Percentiles rank a stretch among this genome's conserved stretches.
Conservation (phyloP, 2,113 vertebrate genomes). For the Girardinichthys multiradiatus region DNA sequence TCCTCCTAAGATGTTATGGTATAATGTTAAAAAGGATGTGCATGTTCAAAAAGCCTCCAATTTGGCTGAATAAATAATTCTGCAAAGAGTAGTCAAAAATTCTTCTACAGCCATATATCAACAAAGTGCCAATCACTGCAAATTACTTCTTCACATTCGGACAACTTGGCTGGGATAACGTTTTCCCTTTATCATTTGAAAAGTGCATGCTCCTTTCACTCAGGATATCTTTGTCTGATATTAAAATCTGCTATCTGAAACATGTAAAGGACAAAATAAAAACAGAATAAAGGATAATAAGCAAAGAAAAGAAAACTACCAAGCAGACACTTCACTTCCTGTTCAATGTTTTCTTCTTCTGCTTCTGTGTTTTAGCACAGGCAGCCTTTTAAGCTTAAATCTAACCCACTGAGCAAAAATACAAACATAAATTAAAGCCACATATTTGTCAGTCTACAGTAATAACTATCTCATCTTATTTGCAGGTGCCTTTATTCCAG, state of each 20-base stretch:
- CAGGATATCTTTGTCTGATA: background rate
- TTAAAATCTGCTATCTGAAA: background rate
- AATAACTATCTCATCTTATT: background rate
- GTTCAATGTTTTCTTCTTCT: background rate
- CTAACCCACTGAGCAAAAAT: background rate
- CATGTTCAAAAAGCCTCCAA: no score
- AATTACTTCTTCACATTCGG: no score
- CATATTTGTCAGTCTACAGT: background rate
- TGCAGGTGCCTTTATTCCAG: conserved; percentile 92
- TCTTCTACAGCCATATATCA: no score
- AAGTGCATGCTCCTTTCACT: background rate
- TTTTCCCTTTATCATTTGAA: background rate
- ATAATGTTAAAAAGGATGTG: no score
- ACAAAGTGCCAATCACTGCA: no score
- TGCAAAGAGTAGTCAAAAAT: no score
- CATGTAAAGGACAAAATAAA: background rate
- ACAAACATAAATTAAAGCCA: background rate
- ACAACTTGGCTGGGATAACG: no score
- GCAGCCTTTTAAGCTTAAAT: no score
- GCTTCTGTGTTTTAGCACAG: background rate
- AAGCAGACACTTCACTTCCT: background rate
- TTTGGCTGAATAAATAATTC: no score
- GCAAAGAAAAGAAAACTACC: background rate
- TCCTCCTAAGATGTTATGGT: no score
- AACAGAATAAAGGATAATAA: background rate